These are phyloP conservation scores for Stegostoma tigrinum DNA, from an alignment of 2,113 vertebrate species.

Conservation along the genomic window DNA sequence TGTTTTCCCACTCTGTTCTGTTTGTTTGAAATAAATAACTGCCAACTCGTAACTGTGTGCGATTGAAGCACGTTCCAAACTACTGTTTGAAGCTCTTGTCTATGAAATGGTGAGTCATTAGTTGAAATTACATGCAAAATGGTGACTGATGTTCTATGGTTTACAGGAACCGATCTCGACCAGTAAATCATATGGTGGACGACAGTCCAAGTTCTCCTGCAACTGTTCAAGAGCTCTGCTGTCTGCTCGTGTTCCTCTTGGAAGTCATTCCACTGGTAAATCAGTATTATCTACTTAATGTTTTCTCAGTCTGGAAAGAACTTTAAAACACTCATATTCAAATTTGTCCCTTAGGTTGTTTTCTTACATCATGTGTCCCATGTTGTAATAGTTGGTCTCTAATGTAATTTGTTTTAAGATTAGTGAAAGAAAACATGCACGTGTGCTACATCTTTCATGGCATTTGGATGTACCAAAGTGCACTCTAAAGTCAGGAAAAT, in stretches of 20 bases:
- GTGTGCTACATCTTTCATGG: background rate
- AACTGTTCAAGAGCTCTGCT: slow-evolving; percentile 74
- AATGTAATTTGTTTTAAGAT: background rate
- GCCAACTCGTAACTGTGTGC: background rate
- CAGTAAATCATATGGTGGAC: background rate
- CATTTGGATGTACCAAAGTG: background rate
- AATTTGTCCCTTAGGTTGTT: background rate
- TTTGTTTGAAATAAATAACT: background rate
- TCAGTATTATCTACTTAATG: background rate
- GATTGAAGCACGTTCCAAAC: background rate
- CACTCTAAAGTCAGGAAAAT: background rate
- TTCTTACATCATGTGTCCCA: background rate
- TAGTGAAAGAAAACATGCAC: background rate
- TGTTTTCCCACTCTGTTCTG: background rate
- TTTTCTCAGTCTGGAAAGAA: background rate
- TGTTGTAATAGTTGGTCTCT: background rate
- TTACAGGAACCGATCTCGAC: background rate
- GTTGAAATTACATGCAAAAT: background rate
- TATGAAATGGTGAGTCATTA: background rate
- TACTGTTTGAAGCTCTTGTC: background rate
- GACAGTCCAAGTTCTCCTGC: slow-evolving; percentile 51
- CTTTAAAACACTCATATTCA: background rate
- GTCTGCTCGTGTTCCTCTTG: slow-evolving; percentile 78
- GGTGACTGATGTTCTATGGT: background rate
- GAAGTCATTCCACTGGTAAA: slow-evolving; percentile 89